Conservation (phyloP, 1,140 invertebrate species). For the Rhopalosiphum maidis region DNA sequence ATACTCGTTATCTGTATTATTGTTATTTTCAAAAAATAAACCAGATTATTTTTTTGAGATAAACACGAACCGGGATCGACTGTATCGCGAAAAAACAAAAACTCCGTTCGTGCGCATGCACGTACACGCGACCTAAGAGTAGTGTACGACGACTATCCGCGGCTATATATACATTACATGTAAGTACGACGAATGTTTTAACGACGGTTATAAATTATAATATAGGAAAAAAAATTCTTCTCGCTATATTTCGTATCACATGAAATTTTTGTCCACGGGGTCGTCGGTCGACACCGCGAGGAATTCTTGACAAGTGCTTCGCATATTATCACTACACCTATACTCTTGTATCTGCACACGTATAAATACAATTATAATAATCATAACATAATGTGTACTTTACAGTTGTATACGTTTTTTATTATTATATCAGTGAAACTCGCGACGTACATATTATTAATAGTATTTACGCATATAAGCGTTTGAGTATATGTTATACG, state of each 20-base stretch:
- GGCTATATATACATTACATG: background rate
- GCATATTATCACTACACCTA: background rate
- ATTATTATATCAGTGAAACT: background rate
- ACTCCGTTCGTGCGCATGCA: background rate
- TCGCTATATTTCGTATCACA: background rate
- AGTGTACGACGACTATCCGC: background rate
- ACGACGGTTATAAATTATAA: background rate
- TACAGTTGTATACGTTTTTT: background rate
- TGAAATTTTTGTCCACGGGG: background rate
- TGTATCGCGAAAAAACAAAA: background rate
- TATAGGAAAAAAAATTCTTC: background rate
- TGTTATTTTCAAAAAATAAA: background rate
- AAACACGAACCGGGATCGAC: background rate
- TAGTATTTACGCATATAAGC: background rate
- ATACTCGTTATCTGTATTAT: background rate
- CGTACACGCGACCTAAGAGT: background rate
- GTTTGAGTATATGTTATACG: background rate
- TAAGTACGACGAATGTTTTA: background rate
- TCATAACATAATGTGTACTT: background rate
- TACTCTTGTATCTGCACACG: background rate
- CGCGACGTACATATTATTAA: background rate
- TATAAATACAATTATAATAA: background rate
- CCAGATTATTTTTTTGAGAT: background rate
- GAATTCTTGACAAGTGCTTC: background rate
- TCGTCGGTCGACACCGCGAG: background rate